A percentile compares a stretch with the other conserved stretches of the same genome.
Evolutionary conservation across 2,888 invertebrate species (phyloP).

Genomic region (Stegana nigrithorax): DNA sequence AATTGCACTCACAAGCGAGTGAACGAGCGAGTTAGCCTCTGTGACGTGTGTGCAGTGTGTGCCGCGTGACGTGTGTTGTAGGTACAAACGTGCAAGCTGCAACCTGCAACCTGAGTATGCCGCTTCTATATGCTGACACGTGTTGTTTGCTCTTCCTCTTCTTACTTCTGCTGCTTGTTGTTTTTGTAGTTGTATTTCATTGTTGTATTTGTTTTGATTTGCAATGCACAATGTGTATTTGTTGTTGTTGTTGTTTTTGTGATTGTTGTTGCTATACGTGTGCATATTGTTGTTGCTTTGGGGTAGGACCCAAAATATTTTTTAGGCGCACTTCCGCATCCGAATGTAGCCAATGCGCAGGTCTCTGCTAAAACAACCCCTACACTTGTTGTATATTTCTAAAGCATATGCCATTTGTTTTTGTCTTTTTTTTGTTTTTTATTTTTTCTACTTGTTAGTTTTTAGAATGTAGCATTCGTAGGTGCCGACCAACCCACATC

Average conservation of each 20-base stretch:
- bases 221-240: slow-evolving; percentile 8
- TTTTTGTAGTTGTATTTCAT: slow-evolving; percentile 19
- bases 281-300: slow-evolving; percentile 46
- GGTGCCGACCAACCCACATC: slow-evolving; percentile 50
- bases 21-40: too few species aligned
- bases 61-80: neutral
- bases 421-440: slow-evolving; percentile 35
- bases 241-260: slow-evolving; percentile 15
- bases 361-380: slow-evolving; percentile 57
- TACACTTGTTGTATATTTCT: slow-evolving; percentile 43
- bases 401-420: slow-evolving; percentile 27
- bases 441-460: slow-evolving; percentile 36
- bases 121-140: slow-evolving; percentile 24
- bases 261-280: too few species aligned
- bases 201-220: slow-evolving; percentile 4
- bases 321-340: slow-evolving; percentile 41
- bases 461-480: neutral
- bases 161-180: slow-evolving; percentile 36
- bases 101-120: too few species aligned
- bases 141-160: too few species aligned
- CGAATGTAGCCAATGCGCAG: slow-evolving; percentile 53
- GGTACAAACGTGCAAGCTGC: neutral
- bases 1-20: too few species aligned
- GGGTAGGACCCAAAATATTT: slow-evolving; percentile 52
- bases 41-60: neutral